These are phyloP conservation scores for Idaea dimidiata DNA, from an alignment of 2,888 invertebrate genomes.

Conservation along the genomic window DNA sequence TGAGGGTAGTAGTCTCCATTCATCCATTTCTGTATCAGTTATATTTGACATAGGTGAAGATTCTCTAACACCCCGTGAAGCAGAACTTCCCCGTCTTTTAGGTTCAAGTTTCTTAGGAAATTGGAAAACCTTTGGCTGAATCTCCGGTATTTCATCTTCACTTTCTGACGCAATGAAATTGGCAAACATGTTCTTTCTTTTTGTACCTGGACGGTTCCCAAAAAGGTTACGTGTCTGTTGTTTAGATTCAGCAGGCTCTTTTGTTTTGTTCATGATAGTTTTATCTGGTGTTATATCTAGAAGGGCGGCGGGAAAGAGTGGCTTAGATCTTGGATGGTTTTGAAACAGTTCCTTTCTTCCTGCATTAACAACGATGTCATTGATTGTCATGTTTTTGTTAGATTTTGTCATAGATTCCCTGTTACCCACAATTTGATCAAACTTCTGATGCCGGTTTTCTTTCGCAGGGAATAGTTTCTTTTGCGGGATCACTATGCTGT, in stretches of 20 bases:
- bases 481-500: conserved; percentile 66
- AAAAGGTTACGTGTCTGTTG: conserved; percentile 53
- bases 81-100: conserved; percentile 26
- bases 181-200: conserved; percentile 63
- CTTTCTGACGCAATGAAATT: conserved; percentile 64
- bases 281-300: conserved; percentile 56
- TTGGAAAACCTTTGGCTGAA: conserved; percentile 55
- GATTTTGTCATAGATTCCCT: conserved; percentile 50
- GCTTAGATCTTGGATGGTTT: conserved; percentile 42
- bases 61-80: conserved; percentile 36
- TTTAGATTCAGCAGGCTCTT: conserved; percentile 39
- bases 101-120: conserved; percentile 45
- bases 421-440: conserved; percentile 41
- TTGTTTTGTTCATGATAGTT: conserved; percentile 51
- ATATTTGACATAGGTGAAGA: conserved; percentile 51
- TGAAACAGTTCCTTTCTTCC: conserved; percentile 55
- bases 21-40: conserved; percentile 65
- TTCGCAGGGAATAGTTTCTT: conserved; percentile 60
- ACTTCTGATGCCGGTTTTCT: conserved; percentile 46
- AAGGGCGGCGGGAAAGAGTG: conserved; percentile 55
- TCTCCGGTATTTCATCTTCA: conserved; percentile 64
- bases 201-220: conserved; percentile 40
- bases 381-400: conserved; percentile 37
- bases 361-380: conserved; percentile 46
- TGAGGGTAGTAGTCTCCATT: conserved; percentile 65